Conservation (phyloP, 2,888 invertebrate species). For the Galerucella pusilla region DNA sequence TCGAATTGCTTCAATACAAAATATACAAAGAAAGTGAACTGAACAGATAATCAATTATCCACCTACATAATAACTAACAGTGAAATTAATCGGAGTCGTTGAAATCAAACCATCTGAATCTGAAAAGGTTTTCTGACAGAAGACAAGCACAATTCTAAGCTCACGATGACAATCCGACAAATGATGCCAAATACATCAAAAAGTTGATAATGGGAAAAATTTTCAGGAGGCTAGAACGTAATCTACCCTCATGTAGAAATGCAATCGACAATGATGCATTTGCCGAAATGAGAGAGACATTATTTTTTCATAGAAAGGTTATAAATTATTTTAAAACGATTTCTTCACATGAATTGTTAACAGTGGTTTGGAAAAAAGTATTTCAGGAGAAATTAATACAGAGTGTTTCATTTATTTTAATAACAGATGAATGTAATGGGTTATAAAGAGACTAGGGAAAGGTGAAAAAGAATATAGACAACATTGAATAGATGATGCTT, state of each 20-base stretch:
- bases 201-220: conserved; percentile 34
- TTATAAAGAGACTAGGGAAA: too few relatives aligned
- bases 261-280: conserved; percentile 24
- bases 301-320: background rate
- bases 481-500: too few relatives aligned
- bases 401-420: too few relatives aligned
- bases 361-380: too few relatives aligned
- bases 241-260: conserved; percentile 26
- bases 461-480: too few relatives aligned
- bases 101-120: background rate
- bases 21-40: background rate
- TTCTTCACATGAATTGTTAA: too few relatives aligned
- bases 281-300: conserved; percentile 17
- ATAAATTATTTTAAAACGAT: background rate
- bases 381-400: too few relatives aligned
- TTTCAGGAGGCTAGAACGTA: conserved; percentile 31
- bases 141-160: conserved; percentile 5
- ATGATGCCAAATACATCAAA: conserved; percentile 27
- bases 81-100: background rate
- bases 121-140: background rate
- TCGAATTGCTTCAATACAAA: background rate
- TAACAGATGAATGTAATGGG: too few relatives aligned
- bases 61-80: background rate
- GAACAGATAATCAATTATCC: background rate
- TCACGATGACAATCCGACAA: conserved; percentile 24